Conservation (phyloP, 2,113 vertebrate genomes). For the Macroglossus sobrinus region DNA sequence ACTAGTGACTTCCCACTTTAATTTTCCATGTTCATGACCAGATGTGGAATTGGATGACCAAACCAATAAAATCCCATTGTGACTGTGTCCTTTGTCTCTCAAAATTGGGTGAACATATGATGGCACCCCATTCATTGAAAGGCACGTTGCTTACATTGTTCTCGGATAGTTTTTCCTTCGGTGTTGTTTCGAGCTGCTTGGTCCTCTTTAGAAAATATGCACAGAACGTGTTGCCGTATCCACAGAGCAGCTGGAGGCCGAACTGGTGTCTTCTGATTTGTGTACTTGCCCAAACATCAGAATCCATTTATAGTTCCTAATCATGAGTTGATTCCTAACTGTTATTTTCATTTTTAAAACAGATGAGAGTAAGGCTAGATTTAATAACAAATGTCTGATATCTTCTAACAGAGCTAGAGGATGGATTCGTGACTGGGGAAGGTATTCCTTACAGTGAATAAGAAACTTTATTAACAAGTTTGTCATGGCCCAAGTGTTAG, state of each 20-base stretch:
- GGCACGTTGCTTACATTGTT: not conserved
- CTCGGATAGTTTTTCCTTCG: slow-evolving; percentile 5
- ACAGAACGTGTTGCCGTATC: not conserved
- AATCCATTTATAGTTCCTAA: not conserved
- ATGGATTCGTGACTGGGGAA: not conserved
- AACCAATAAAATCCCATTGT: slow-evolving; percentile 31
- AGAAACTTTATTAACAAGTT: not conserved
- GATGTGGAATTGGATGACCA: slow-evolving; percentile 36
- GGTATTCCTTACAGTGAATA: not conserved
- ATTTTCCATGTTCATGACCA: slow-evolving; percentile 32
- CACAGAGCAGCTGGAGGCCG: not conserved
- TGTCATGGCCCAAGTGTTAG: not conserved
- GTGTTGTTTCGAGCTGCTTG: not conserved
- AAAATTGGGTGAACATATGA: not conserved
- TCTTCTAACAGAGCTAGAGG: not conserved
- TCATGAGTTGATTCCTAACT: not conserved
- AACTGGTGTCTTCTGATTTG: not conserved
- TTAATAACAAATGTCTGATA: not conserved
- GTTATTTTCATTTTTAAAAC: not conserved
- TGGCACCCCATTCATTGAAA: not conserved
- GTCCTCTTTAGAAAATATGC: not conserved
- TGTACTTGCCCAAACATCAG: not conserved
- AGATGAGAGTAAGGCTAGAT: not conserved
- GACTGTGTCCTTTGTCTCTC: slow-evolving; percentile 24
- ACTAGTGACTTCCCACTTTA: not conserved